phyloP scores from a whole-genome alignment of 2,888 invertebrate genomes.

The Corbicula japonica region DNA sequence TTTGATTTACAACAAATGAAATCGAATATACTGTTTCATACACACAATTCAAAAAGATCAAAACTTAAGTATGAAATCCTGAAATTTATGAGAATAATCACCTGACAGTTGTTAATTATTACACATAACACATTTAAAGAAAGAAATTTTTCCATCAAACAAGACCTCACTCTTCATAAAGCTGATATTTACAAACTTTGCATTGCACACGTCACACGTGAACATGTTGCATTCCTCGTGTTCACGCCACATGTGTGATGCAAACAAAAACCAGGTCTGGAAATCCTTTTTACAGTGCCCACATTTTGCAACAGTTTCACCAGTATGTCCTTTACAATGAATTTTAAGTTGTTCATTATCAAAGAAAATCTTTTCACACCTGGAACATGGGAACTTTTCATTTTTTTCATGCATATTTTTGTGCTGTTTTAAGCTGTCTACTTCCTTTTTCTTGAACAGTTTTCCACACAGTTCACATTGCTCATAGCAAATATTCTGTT shows the following conservation, averaged over 20 bases:
- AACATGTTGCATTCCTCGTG: slow-evolving; percentile 39
- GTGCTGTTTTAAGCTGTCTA: slow-evolving; percentile 33
- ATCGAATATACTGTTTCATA: too few species aligned
- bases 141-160: slow-evolving; percentile 59
- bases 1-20: too few species aligned
- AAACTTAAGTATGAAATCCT: too few species aligned
- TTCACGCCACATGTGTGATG: slow-evolving; percentile 40
- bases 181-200: slow-evolving; percentile 55
- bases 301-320: slow-evolving; percentile 21
- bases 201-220: slow-evolving; percentile 54
- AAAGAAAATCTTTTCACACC: slow-evolving; percentile 48
- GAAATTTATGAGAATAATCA: too few species aligned
- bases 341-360: slow-evolving; percentile 33
- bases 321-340: slow-evolving; percentile 31
- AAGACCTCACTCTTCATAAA: slow-evolving; percentile 52
- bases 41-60: too few species aligned
- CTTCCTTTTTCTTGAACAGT: slow-evolving; percentile 44
- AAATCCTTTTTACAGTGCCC: slow-evolving; percentile 26
- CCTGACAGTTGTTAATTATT: too few species aligned
- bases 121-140: slow-evolving; percentile 60
- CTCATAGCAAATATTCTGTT: slow-evolving; percentile 33
- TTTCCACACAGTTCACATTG: slow-evolving; percentile 48
- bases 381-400: slow-evolving; percentile 27
- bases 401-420: slow-evolving; percentile 22
- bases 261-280: slow-evolving; percentile 51